These are phyloP conservation scores for Elachura formosa DNA, from an alignment of 2,113 vertebrate genomes.

Conservation along the genomic window DNA sequence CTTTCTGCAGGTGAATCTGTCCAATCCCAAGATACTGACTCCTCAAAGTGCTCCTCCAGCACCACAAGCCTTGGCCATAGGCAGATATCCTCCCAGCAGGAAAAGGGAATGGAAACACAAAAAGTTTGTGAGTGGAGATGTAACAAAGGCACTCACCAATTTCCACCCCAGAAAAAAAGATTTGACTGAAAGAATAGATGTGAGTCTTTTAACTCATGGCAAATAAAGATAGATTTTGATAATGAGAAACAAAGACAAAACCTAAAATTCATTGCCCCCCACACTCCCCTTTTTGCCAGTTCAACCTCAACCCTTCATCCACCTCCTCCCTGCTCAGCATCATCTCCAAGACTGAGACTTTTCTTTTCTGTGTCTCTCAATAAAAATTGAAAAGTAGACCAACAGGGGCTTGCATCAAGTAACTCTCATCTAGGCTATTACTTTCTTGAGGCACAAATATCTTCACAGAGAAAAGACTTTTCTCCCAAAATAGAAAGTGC, in stretches of 20 bases:
- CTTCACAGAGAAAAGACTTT: background rate
- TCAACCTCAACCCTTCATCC: background rate
- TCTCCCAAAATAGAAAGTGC: accelerated
- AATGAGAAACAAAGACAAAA: background rate
- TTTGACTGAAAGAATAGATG: accelerated
- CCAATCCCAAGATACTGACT: accelerated
- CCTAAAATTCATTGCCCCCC: accelerated
- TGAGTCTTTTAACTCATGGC: background rate
- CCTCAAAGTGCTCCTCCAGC: background rate
- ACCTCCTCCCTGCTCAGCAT: background rate
- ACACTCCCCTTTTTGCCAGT: accelerated
- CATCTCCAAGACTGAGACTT: background rate
- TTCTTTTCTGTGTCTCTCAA: background rate
- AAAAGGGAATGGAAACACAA: background rate
- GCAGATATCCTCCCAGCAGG: background rate
- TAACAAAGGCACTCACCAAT: accelerated
- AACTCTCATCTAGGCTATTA: accelerated
- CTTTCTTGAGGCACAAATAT: background rate
- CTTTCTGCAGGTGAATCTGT: background rate
- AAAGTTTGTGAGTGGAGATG: accelerated
- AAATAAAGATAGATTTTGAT: background rate
- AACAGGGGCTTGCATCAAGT: accelerated
- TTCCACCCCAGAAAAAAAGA: background rate
- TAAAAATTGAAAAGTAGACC: background rate
- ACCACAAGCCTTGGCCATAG: accelerated